A percentile compares a stretch with the other conserved stretches of the same genome.
phyloP scores from a whole-genome alignment of 2,888 invertebrate species.

The Coenonympha glycerion region DNA sequence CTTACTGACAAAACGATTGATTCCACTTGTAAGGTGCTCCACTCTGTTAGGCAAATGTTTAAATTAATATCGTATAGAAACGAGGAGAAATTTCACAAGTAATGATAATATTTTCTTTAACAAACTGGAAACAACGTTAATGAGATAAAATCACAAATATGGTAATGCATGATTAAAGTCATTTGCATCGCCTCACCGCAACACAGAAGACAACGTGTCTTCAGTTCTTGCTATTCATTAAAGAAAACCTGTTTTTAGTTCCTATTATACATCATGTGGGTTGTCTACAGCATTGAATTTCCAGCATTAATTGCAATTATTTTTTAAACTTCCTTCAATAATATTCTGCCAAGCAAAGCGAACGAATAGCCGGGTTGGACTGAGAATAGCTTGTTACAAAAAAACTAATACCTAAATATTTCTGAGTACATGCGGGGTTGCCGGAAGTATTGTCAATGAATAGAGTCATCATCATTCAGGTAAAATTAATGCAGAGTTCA shows the following conservation, averaged over 20 bases:
- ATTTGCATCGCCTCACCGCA: not conserved
- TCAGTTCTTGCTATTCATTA: too few species aligned
- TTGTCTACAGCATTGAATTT: too few species aligned
- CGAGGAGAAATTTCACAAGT: not conserved
- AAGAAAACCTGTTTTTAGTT: too few species aligned
- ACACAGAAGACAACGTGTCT: not conserved
- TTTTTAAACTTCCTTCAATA: too few species aligned
- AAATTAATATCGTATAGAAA: not conserved
- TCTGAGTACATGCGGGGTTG: too few species aligned
- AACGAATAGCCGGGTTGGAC: too few species aligned
- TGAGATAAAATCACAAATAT: constrained; percentile 1
- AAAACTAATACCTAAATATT: too few species aligned
- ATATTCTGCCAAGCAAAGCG: too few species aligned
- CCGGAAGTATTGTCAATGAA: too few species aligned
- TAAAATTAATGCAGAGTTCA: not conserved
- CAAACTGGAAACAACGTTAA: constrained; percentile 4
- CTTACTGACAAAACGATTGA: not conserved
- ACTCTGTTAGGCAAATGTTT: not conserved
- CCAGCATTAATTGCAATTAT: too few species aligned
- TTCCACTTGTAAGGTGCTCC: not conserved
- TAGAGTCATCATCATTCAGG: not conserved
- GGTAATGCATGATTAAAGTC: constrained; percentile 8
- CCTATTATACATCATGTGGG: too few species aligned
- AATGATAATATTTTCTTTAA: not conserved
- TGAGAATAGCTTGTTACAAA: too few species aligned